Base-by-base conservation (phyloP, 2,888 invertebrate genomes). In the Oligia fasciuncula region DNA sequence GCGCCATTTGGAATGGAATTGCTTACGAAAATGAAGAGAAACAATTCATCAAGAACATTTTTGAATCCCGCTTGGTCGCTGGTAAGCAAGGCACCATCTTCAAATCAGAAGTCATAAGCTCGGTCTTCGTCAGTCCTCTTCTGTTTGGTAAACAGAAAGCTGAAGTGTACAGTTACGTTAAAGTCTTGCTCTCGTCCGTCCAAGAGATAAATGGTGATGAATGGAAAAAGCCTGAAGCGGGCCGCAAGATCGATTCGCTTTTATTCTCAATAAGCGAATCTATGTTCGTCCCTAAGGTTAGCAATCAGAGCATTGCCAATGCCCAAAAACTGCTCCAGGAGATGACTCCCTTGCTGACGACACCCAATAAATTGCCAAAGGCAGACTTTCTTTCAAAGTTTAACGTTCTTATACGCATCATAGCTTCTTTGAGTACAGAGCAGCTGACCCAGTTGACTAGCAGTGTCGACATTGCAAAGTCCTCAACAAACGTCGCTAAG, bases 311-410 rank as follows among this genome's bases (percentile, higher is more conserved):
- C 82, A 92, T 95, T 14, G 93, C 94, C 85, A 93, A 94, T n/a
- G 95, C 93, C 19, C 96, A 96, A 76, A 95, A 95, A 79, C 89
- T 97, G 3, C 92, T 97, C 4, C 94, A 96, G 79, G 96, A 98
- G 89, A 97, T 98, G 77, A 97, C 97, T 29, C 94, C 96, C 67
- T 97, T 97, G 74, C 89, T 98, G 13, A 97, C 97, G 83, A 94
- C 97, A 51, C 97, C 97, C 0, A 97, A 96, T 90, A 94, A 96
- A 49, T 97, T 98, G 89, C 96, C 97, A 0, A 95, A 97, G 73
- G 92, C 96, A 57, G 95, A 97, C 76, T 97, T 97, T 63, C 94
- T 98, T 2, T 96, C 97, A n/a, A 98, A 98, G 91, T 98, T 97
- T 94, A 96, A 97, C 77, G 97, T 97, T 43, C 93, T 98, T 46